A percentile compares a stretch with the other conserved stretches of the same genome.
Evolutionary conservation across 2,888 invertebrate genomes (phyloP).

Genomic region (Eupithecia insigniata): DNA sequence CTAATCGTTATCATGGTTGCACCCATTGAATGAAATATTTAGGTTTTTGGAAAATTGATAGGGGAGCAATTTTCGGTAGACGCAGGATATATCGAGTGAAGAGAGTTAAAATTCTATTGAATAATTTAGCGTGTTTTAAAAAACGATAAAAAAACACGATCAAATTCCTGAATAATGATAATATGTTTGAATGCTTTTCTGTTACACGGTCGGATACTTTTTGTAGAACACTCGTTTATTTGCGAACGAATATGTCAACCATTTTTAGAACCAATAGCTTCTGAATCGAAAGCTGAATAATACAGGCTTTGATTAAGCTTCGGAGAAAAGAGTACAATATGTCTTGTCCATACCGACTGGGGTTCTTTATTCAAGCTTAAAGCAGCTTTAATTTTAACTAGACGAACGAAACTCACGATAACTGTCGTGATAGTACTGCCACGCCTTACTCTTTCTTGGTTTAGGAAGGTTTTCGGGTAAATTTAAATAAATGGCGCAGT

Average conservation of each 20-base stretch:
- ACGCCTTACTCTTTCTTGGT: too few species aligned
- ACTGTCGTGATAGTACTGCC: not conserved
- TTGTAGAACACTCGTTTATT: conserved; percentile 25
- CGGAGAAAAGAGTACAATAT: not conserved
- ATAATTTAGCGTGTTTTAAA: too few species aligned
- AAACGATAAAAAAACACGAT: too few species aligned
- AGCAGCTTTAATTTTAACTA: not conserved
- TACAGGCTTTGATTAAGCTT: conserved; percentile 8
- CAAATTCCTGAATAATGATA: too few species aligned
- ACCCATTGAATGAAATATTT: too few species aligned
- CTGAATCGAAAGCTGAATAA: conserved; percentile 12
- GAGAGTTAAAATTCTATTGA: too few species aligned
- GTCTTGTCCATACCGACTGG: not conserved
- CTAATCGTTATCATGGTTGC: not conserved
- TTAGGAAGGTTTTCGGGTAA: too few species aligned
- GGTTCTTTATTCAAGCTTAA: not conserved
- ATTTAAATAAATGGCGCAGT: not conserved
- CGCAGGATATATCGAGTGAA: not conserved
- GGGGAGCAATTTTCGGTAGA: not conserved
- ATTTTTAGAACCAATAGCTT: conserved; percentile 22
- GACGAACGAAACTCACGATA: not conserved
- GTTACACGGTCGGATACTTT: too few species aligned
- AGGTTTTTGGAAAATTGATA: not conserved
- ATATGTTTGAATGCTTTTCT: too few species aligned
- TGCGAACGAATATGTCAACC: conserved; percentile 26